Conservation (phyloP, 2,113 vertebrate species). For the Leuciscus idus region DNA sequence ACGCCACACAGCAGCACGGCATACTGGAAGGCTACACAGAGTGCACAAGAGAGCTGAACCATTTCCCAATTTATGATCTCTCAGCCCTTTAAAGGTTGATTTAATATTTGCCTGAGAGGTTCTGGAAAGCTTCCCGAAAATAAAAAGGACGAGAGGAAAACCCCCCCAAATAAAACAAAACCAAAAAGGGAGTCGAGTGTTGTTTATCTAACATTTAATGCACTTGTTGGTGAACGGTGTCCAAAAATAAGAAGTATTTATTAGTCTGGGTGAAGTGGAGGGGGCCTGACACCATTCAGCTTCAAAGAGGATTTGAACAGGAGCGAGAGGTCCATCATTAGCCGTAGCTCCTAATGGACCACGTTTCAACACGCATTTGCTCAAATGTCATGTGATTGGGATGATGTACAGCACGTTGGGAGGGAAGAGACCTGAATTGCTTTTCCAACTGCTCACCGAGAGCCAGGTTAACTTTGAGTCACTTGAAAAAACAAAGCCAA, state of each 20-base stretch:
- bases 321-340: constrained; percentile 33
- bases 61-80: constrained; percentile 62
- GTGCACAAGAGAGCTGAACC: constrained; percentile 44
- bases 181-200: constrained; percentile 37
- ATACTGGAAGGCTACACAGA: constrained; percentile 53
- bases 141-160: constrained; percentile 7
- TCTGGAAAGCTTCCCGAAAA: constrained; percentile 59
- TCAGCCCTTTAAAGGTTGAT: constrained; percentile 62
- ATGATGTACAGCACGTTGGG: constrained; percentile 31
- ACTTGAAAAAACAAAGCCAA: constrained; percentile 23
- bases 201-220: constrained; percentile 63
- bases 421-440: constrained; percentile 36
- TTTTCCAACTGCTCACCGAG: constrained; percentile 41
- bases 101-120: constrained; percentile 63
- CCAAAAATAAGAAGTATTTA: constrained; percentile 64
- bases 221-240: constrained; percentile 57
- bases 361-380: constrained; percentile 41
- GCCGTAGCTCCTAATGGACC: constrained; percentile 12
- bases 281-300: background rate
- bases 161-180: constrained; percentile 25
- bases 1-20: constrained; percentile 40
- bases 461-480: constrained; percentile 28
- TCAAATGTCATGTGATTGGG: constrained; percentile 45
- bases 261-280: constrained; percentile 41
- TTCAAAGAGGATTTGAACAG: background rate